These are phyloP conservation scores for Aratinga solstitialis DNA, from an alignment of 2,797 vertebrate genomes.

Conservation along the genomic window DNA sequence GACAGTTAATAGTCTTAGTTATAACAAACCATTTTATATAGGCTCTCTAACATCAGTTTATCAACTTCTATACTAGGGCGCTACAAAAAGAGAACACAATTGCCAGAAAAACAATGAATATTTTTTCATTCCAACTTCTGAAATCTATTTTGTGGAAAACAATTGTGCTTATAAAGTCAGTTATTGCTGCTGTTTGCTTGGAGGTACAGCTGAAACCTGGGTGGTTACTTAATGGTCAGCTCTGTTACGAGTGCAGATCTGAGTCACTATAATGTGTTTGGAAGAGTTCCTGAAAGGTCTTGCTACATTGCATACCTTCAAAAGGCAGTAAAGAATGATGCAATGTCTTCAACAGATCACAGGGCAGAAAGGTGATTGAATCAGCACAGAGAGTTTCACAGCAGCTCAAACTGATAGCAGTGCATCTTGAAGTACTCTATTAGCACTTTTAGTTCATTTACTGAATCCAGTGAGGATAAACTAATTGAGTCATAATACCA, in stretches of 20 bases:
- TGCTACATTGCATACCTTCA: not conserved
- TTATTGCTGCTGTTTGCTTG: not conserved
- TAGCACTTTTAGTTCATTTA: not conserved
- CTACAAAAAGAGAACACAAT: not conserved
- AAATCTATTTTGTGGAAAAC: not conserved
- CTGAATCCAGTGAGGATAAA: not conserved
- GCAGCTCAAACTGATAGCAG: not conserved
- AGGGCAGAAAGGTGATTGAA: not conserved
- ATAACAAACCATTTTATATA: not conserved
- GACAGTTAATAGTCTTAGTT: not conserved
- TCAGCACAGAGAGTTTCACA: constrained; percentile 16
- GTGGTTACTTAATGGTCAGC: not conserved
- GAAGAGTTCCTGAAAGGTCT: not conserved
- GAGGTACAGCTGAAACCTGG: not conserved
- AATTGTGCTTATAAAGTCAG: not conserved
- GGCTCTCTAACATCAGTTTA: not conserved
- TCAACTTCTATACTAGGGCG: not conserved
- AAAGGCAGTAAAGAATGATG: not conserved
- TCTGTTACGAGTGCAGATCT: not conserved
- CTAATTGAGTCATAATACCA: not conserved
- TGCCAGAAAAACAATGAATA: not conserved
- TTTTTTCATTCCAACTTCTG: not conserved
- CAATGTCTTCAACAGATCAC: not conserved
- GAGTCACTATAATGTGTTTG: not conserved
- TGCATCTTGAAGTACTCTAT: not conserved